These are phyloP conservation scores for Perca fluviatilis DNA, from an alignment of 2,113 vertebrate species.

Conservation along the genomic window DNA sequence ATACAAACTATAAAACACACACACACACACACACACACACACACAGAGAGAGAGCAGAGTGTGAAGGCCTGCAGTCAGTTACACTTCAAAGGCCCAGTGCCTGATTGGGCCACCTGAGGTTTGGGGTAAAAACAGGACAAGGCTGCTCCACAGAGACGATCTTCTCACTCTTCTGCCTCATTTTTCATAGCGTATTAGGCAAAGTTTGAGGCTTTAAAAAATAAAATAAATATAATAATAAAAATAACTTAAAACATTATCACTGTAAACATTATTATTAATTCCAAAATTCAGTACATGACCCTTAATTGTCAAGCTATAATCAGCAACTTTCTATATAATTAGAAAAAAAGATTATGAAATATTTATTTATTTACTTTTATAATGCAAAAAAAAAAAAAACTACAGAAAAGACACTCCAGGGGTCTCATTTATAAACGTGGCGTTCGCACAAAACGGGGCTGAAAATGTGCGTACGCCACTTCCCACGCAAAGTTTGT, in stretches of 20 bases:
- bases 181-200: conserved; percentile 26
- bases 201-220: conserved; percentile 8
- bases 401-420: too few species aligned
- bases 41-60: neutral
- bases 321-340: neutral
- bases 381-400: too few species aligned
- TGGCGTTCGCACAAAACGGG: too few species aligned
- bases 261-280: conserved; percentile 6
- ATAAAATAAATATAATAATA: conserved; percentile 9
- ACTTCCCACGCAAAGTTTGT: too few species aligned
- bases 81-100: conserved; percentile 67
- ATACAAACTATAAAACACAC: conserved; percentile 10
- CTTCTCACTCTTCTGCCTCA: conserved; percentile 39
- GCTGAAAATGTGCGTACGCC: too few species aligned
- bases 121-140: conserved; percentile 67
- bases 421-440: too few species aligned
- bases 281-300: neutral
- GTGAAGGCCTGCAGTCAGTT: conserved; percentile 59
- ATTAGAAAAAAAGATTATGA: too few species aligned
- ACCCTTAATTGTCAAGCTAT: neutral
- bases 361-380: too few species aligned
- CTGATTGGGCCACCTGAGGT: conserved; percentile 73
- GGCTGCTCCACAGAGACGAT: conserved; percentile 49
- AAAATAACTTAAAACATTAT: conserved; percentile 4
- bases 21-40: neutral